These are phyloP conservation scores for Euphonia xanthogaster DNA, from an alignment of 2,797 vertebrate species.

Conservation along the genomic window DNA sequence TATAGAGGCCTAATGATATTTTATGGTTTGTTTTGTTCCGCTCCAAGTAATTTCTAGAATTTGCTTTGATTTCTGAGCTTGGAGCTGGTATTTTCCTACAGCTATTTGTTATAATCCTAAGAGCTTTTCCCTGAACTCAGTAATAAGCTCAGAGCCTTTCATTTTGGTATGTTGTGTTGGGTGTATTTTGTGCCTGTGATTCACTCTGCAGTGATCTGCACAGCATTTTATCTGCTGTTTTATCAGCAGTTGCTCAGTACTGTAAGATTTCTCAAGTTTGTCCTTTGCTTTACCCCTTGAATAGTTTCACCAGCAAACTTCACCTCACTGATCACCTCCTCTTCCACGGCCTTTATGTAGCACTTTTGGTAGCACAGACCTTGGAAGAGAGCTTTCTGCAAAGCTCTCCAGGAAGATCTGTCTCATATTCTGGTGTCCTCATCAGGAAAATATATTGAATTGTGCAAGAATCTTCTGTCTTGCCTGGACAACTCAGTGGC, in stretches of 20 bases:
- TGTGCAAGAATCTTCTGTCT: background rate
- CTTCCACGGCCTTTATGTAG: background rate
- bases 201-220: constrained; percentile 2
- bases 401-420: background rate
- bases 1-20: background rate
- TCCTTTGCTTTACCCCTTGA: background rate
- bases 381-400: background rate
- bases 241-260: background rate
- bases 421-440: background rate
- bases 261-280: background rate
- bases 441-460: background rate
- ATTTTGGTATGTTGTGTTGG: background rate
- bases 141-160: constrained; percentile 20
- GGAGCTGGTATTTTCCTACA: background rate
- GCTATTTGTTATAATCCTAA: background rate
- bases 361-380: background rate
- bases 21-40: background rate
- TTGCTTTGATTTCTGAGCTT: constrained; percentile 31
- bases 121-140: background rate
- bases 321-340: background rate
- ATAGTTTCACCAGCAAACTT: background rate
- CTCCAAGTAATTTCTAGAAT: background rate
- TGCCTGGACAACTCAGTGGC: background rate
- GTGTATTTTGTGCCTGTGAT: constrained; percentile 38
- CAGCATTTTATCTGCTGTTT: background rate